Percentiles rank a stretch among this genome's conserved stretches.
These are phyloP conservation scores for Polydrusus pterygomalis DNA, from an alignment of 2,888 invertebrate genomes.

Conservation along the genomic window DNA sequence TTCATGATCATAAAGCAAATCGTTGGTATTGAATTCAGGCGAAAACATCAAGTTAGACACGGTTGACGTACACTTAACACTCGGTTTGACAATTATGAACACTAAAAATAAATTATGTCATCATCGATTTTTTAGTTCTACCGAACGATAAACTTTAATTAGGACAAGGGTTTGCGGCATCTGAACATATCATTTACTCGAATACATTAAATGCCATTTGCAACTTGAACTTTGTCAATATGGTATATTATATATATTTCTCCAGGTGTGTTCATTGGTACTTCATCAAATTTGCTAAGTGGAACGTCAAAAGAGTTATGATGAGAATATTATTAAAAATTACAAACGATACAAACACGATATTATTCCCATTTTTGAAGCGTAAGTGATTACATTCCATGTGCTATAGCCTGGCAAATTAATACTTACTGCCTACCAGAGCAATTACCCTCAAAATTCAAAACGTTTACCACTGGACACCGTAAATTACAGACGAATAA, in stretches of 20 bases:
- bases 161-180: neutral
- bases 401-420: constrained; percentile 26
- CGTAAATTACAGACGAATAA: constrained; percentile 36
- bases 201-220: too few relatives aligned
- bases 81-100: constrained; percentile 39
- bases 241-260: too few relatives aligned
- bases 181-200: too few relatives aligned
- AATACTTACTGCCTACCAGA: constrained; percentile 32
- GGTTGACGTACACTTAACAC: constrained; percentile 50
- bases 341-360: too few relatives aligned
- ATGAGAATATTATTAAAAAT: too few relatives aligned
- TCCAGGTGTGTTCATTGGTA: too few relatives aligned
- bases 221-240: too few relatives aligned
- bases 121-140: constrained; percentile 35
- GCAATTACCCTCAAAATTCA: constrained; percentile 40
- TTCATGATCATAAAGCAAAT: constrained; percentile 47
- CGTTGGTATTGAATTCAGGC: constrained; percentile 48
- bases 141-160: constrained; percentile 8
- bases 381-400: constrained; percentile 1
- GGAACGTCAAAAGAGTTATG: too few relatives aligned
- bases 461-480: constrained; percentile 37
- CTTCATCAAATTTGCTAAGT: too few relatives aligned
- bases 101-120: constrained; percentile 45
- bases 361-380: neutral
- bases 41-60: constrained; percentile 52